phyloP scores from a whole-genome alignment of 2,888 invertebrate species.

The Taphrorychus bicolor region DNA sequence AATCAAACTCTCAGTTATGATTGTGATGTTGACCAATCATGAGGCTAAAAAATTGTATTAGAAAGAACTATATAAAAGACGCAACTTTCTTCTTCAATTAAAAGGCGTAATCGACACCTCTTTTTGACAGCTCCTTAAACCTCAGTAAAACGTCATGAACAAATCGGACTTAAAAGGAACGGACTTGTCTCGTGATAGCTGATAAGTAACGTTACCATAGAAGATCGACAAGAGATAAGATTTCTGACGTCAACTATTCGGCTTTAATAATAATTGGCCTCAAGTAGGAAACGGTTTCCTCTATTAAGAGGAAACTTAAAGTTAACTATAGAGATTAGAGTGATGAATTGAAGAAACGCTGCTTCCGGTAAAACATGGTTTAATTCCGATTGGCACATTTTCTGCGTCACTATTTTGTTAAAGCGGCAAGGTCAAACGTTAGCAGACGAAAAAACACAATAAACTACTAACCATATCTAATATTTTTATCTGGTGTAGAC shows the following conservation, averaged over 20 bases:
- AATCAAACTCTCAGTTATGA: too few relatives aligned
- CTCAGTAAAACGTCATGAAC: not conserved
- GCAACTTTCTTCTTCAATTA: too few relatives aligned
- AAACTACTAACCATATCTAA: not conserved
- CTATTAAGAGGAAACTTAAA: not conserved
- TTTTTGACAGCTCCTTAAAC: not conserved
- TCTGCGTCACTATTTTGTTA: not conserved
- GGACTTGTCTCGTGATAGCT: not conserved
- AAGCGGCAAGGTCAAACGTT: not conserved
- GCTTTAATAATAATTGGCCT: not conserved
- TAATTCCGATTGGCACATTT: not conserved
- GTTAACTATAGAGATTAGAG: too few relatives aligned
- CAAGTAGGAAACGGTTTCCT: not conserved
- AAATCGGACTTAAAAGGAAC: not conserved
- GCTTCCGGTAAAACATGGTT: not conserved
- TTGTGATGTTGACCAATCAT: too few relatives aligned
- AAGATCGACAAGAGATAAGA: not conserved
- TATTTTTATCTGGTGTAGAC: not conserved
- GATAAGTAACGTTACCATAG: not conserved
- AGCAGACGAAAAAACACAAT: too few relatives aligned
- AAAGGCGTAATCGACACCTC: not conserved
- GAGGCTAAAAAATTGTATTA: too few relatives aligned
- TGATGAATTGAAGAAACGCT: not conserved
- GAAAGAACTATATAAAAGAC: too few relatives aligned
- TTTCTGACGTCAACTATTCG: not conserved